Percentiles rank a stretch among this genome's conserved stretches.
These are phyloP conservation scores for Leucophenga montana DNA, from an alignment of 2,888 invertebrate genomes.

Conservation along the genomic window DNA sequence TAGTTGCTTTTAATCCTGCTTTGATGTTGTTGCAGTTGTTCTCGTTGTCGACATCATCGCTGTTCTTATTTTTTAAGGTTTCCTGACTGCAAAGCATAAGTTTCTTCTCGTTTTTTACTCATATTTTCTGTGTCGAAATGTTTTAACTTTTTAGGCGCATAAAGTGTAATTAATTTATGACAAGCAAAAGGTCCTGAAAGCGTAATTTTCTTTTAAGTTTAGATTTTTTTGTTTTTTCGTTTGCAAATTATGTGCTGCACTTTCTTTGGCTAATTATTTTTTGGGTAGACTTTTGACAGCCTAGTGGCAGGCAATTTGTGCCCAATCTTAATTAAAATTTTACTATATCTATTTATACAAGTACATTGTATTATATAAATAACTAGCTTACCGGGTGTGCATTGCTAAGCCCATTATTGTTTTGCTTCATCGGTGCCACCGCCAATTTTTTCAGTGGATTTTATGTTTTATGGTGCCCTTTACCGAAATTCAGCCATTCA, in stretches of 20 bases:
- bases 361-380: too few relatives aligned
- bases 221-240: not conserved
- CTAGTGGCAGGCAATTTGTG: not conserved
- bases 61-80: not conserved
- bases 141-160: constrained; percentile 7
- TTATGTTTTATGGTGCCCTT: too few relatives aligned
- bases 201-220: not conserved
- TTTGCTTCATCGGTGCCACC: too few relatives aligned
- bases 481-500: too few relatives aligned
- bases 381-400: too few relatives aligned
- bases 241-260: not conserved
- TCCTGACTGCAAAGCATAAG: not conserved
- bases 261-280: constrained; percentile 6
- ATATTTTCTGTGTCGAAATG: not conserved
- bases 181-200: constrained; percentile 11
- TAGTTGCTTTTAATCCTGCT: constrained; percentile 56
- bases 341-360: too few relatives aligned
- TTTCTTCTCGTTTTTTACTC: not conserved
- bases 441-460: too few relatives aligned
- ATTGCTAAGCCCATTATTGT: too few relatives aligned
- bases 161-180: constrained; percentile 20
- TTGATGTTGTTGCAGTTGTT: constrained; percentile 12
- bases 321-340: too few relatives aligned
- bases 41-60: not conserved
- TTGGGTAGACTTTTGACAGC: constrained; percentile 1